phyloP scores from a whole-genome alignment of 2,113 vertebrate species.

The Chloropsis hardwickii region DNA sequence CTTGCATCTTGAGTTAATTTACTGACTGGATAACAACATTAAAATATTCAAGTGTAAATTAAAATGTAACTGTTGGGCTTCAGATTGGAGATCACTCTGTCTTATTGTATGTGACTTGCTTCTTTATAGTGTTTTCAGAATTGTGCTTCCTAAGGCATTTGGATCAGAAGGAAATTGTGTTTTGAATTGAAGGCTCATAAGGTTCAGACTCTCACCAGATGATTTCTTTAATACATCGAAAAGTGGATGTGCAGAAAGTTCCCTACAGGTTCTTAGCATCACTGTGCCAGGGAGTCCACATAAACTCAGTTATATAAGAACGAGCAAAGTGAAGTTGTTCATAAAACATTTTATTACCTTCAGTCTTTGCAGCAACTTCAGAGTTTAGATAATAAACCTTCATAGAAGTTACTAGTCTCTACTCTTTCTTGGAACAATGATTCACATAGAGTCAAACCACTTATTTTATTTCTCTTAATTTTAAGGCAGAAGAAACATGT shows the following conservation, averaged over 20 bases:
- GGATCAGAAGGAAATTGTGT: not conserved
- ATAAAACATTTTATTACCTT: slow-evolving; percentile 72
- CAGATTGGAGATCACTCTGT: not conserved
- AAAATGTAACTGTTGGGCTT: slow-evolving; percentile 34
- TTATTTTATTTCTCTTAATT: slow-evolving; percentile 49
- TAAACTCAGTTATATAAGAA: slow-evolving; percentile 67
- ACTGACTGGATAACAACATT: slow-evolving; percentile 44
- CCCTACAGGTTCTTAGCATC: slow-evolving; percentile 50
- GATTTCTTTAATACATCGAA: slow-evolving; percentile 25
- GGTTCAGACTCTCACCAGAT: not conserved
- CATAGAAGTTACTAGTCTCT: slow-evolving; percentile 43
- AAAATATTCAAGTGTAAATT: slow-evolving; percentile 57
- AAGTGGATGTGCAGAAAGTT: slow-evolving; percentile 36
- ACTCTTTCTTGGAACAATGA: slow-evolving; percentile 59
- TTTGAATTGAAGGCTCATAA: slow-evolving; percentile 7
- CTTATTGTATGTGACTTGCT: slow-evolving; percentile 6
- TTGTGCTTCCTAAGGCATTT: slow-evolving; percentile 17
- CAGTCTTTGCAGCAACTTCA: slow-evolving; percentile 57
- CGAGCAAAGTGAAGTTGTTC: slow-evolving; percentile 61
- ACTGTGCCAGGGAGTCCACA: slow-evolving; percentile 41
- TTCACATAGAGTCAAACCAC: slow-evolving; percentile 17
- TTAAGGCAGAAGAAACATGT: not conserved
- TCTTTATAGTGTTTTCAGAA: not conserved
- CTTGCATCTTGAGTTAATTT: slow-evolving; percentile 50
- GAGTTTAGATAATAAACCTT: slow-evolving; percentile 70